Conservation (phyloP, 2,113 vertebrate species). For the Xenus cinereus region DNA sequence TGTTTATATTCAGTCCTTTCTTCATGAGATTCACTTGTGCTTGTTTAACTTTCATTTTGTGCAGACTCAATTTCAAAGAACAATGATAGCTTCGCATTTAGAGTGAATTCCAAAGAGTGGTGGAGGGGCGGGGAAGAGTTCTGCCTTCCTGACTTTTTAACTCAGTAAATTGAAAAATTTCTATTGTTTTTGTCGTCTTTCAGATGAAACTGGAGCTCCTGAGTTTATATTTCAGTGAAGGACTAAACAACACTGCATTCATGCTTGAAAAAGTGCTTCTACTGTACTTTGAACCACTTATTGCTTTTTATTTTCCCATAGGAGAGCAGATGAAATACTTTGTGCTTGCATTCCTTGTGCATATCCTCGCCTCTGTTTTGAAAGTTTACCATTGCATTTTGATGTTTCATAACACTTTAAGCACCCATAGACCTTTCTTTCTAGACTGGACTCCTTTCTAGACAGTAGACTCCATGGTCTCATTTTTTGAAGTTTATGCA, state of each 20-base stretch:
- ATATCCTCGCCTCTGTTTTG: background rate
- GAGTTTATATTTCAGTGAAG: background rate
- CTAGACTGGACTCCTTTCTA: background rate
- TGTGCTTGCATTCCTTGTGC: background rate
- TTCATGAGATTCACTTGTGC: background rate
- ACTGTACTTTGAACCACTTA: background rate
- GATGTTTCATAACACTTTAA: background rate
- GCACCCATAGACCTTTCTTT: background rate
- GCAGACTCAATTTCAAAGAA: background rate
- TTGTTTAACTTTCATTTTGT: background rate
- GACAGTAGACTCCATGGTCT: background rate
- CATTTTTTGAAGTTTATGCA: background rate
- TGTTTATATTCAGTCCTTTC: conserved; percentile 13
- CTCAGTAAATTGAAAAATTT: background rate
- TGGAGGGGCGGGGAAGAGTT: background rate
- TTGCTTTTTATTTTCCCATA: background rate
- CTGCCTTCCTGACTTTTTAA: background rate
- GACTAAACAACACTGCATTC: background rate
- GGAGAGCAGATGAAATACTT: background rate
- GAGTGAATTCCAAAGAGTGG: background rate
- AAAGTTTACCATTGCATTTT: background rate
- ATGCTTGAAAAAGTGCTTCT: background rate
- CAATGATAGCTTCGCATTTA: background rate
- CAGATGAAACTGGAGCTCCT: background rate
- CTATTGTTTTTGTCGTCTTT: background rate